A percentile compares a stretch with the other conserved stretches of the same genome.
Conservation (phyloP, 1,140 invertebrate species). For the Globodera rostochiensis region DNA sequence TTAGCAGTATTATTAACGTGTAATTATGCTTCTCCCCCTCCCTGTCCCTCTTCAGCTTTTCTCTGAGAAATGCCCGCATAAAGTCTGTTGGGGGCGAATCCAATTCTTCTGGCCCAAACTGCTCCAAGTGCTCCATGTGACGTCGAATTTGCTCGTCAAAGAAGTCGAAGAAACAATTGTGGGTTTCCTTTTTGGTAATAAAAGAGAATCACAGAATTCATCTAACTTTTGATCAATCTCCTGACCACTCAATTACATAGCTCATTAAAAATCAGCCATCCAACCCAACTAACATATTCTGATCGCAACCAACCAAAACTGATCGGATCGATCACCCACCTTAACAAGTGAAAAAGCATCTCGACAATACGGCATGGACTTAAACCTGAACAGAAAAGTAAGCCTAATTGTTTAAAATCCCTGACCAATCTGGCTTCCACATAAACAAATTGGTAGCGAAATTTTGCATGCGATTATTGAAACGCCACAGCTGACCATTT, state of each 20-base stretch:
- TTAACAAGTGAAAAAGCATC: background rate
- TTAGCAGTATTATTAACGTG: constrained; percentile 26
- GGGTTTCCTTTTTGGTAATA: constrained; percentile 8
- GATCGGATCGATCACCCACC: background rate
- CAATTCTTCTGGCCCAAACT: background rate
- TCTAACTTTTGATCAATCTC: too few relatives aligned
- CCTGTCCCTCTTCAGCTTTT: constrained; percentile 26
- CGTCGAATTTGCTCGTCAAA: constrained; percentile 31
- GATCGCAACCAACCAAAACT: too few relatives aligned
- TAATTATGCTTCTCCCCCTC: constrained; percentile 18
- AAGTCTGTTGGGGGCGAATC: constrained; percentile 32
- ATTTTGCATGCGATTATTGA: constrained; percentile 33
- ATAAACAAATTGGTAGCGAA: constrained; percentile 31
- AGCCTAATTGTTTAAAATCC: background rate
- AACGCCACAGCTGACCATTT: constrained; percentile 23
- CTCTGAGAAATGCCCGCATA: constrained; percentile 42
- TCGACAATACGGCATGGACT: constrained; percentile 21
- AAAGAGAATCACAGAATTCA: too few relatives aligned
- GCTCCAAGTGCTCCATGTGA: background rate
- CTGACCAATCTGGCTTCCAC: constrained; percentile 7
- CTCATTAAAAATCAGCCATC: too few relatives aligned
- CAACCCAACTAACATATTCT: too few relatives aligned
- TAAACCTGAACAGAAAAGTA: constrained; percentile 7
- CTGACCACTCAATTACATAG: too few relatives aligned
- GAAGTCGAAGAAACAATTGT: constrained; percentile 25